Evolutionary conservation across 2,797 vertebrate species (phyloP).

Genomic region (Sphenopsis melanotis): DNA sequence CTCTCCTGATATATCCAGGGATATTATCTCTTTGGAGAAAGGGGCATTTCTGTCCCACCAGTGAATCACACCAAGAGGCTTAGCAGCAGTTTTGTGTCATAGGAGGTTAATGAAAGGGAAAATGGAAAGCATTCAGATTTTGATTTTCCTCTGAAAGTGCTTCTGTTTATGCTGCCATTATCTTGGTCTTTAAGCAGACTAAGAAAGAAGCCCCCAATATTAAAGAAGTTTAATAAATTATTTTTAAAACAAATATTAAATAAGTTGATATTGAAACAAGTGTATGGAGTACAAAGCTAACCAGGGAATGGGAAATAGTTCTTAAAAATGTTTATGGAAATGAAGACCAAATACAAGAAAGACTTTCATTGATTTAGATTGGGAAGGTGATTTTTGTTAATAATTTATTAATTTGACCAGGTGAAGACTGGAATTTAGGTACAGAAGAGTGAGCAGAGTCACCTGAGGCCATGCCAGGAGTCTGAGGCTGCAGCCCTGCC

Average conservation of each 20-base stretch:
- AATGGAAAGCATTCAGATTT: neutral
- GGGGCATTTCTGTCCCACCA: neutral
- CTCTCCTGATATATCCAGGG: neutral
- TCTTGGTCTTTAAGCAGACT: neutral
- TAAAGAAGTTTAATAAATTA: neutral
- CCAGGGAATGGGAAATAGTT: neutral
- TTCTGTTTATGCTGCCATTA: neutral
- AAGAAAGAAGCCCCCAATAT: neutral
- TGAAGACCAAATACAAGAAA: neutral
- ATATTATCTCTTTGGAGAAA: neutral
- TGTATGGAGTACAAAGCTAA: neutral
- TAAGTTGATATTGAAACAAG: neutral
- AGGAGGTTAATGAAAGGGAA: neutral
- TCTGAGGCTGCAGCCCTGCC: neutral
- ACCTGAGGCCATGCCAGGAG: neutral
- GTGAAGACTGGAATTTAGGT: neutral
- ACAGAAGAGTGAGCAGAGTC: neutral
- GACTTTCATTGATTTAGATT: rapidly evolving
- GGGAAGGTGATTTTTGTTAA: neutral
- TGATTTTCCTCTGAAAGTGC: neutral
- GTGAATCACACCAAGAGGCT: neutral
- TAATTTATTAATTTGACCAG: neutral
- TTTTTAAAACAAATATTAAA: neutral
- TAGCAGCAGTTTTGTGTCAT: neutral
- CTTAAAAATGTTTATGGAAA: neutral